A percentile compares a stretch with the other conserved stretches of the same genome.
These are phyloP conservation scores for Brachionus rubens DNA, from an alignment of 1,140 invertebrate genomes.

Conservation along the genomic window DNA sequence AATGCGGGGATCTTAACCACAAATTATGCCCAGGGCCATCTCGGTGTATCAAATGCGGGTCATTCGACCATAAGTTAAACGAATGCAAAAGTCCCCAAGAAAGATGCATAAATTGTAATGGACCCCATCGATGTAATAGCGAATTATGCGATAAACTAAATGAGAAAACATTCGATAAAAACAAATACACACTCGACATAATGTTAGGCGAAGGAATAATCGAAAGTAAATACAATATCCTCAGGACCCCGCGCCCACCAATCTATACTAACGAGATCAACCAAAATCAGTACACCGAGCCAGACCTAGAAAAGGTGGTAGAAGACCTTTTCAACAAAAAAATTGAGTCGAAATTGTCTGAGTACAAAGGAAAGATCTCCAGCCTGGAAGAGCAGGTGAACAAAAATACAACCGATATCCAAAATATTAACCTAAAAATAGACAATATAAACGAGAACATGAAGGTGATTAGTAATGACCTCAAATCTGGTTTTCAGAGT, in stretches of 20 bases:
- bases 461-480: too few relatives aligned
- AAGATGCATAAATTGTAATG: neutral
- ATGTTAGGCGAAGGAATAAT: neutral
- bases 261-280: too few relatives aligned
- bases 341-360: too few relatives aligned
- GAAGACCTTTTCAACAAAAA: too few relatives aligned
- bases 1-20: constrained; percentile 8
- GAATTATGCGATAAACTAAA: neutral
- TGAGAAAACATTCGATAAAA: neutral
- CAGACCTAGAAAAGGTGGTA: too few relatives aligned
- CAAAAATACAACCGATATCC: too few relatives aligned
- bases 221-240: constrained; percentile 1
- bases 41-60: neutral
- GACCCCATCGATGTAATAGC: neutral
- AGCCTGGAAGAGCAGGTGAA: too few relatives aligned
- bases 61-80: neutral
- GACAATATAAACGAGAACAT: too few relatives aligned
- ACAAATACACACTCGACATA: neutral
- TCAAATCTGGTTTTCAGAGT: too few relatives aligned
- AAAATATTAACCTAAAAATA: too few relatives aligned
- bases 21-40: neutral
- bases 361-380: too few relatives aligned
- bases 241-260: neutral
- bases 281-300: too few relatives aligned
- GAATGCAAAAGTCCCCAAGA: constrained; percentile 9